Evolutionary conservation across 2,113 vertebrate species (phyloP), one percentile per base, ranked within the genome.

Genomic region (Acanthisitta chloris): DNA sequence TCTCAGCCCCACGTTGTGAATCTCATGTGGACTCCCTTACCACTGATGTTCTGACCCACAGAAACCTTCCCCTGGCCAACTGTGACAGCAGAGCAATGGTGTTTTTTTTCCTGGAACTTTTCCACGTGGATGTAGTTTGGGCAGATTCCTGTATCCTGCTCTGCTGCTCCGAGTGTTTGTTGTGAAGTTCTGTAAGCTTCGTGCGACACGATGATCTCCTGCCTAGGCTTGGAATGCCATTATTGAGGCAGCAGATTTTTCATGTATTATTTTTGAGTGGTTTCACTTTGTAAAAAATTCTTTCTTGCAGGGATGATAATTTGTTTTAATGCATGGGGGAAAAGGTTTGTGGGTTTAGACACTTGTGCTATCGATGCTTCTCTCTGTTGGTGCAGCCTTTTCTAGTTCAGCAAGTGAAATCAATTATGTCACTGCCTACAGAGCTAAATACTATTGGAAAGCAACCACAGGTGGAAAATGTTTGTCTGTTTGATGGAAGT

Each of bases 371-470:
- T 58, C 54, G 62, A 28, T 70, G 51, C 29, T 58, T 6, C 69
- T 48, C 64, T 78, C 17, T 59, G 78, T 48, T 83, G 59, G 58
- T 61, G 12, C 64, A 77, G 59, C 58, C 79, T 86, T 90, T 94
- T 83, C 54, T 62, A 66, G 51, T 40, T 88, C 59, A 66, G 64
- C 64, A 66, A 70, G 21, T 70, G 72, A 95, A 86, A 83, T 87
- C 55, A 54, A 2, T 87, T 45, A 14, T 86, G 59, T 77, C 72
- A 15, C 69, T 91, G 69, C 34, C 64, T 66, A 25, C 26, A 14
- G 31, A 61, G 62, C 79, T 81, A 49, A 89, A 78, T 8, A 91
- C 52, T 43, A 28, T 38, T 2, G 8, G 40, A 71, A 72, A 70
- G 40, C 45, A 94, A 26, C 34, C 29, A 7, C 8, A 19, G 38